Base-by-base conservation (phyloP, 2,888 invertebrate species). In the Autographa gamma region DNA sequence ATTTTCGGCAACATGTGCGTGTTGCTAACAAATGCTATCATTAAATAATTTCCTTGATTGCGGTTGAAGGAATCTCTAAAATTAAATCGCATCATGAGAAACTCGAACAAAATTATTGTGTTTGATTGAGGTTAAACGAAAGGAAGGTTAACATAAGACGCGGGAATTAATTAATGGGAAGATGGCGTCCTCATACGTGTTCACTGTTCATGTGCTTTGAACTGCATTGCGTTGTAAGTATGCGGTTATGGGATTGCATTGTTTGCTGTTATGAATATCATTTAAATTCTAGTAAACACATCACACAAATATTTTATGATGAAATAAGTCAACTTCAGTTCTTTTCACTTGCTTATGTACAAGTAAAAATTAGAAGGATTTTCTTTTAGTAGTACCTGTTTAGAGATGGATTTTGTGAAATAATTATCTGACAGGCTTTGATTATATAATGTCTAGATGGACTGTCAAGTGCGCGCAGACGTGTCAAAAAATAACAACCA, bases 91-190 rank as follows among this genome's bases (percentile, higher is more conserved):
- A 64, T 71, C 79, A 70, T 77, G 61, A 74, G 61, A 72, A 69
- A 69, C 70, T 71, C 54, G 63, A 69, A 52, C 69, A 31, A 69
- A 69, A 77, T 67, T 63, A 74, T 84, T 83, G 77, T 71, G 79
- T 86, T 87, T 89, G 79, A 93, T 92, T 91, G 88, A 82, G 81
- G 80, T 77, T 88, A 91, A 93, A 91, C 91, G 90, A 82, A 82
- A 83, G 66, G 90, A 90, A 92, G 91, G 92, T 85, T 88, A 85
- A 86, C 81, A 86, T 70, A 83, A 82, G 80, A 83, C 64, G 77
- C 76, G 73, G 76, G 71, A 74, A 82, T 83, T 86, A 79, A 88
- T 89, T 89, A 87, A 73, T 85, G 69, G 71, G 77, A 77, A 79
- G 79, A 81, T 80, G 71, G 80, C 80, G 67, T 69, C 73, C 79